Base-by-base conservation (phyloP, 64 coral and sea anemone genomes). In the Cladopsammia gracilis region DNA sequence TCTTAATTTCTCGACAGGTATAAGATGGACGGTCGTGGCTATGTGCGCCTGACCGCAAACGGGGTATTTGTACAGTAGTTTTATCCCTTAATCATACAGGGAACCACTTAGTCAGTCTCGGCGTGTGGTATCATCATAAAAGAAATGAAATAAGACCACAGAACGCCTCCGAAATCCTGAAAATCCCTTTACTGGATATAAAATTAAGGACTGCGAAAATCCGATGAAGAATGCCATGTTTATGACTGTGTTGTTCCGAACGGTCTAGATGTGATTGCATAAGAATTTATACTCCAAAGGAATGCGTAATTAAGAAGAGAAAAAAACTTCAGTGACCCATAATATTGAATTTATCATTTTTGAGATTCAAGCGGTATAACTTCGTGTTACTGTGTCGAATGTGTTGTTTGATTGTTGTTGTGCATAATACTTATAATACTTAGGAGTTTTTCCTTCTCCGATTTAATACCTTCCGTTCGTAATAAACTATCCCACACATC, bases 381-480 rank as follows among this genome's bases (percentile, higher is more conserved):
- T 58, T 56, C 16, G 4, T 3, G 77, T 59, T 7, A 13, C 0
- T 10, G 15, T 23, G 20, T 12, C 24, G 4, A 18, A 19, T 15
- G 11, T 34, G 50, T 59, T 4, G 12, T 82, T 11, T 19, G 43
- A 6, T 62, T 34, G 16, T 56, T 54, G 48, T 54, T 6, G 23
- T 25, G 53, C 52, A 62, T 46, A 47, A 64, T 82, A 10, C 19
- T 24, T 84, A 13, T 65, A 50, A 67, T 48, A 23, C 20, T 66
- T 49, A 43, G 44, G 11, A 49, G 44, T 49, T 75, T 75, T 64
- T 48, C 46, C 80, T 84, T 50, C 62, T 66, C 15, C 7, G 45
- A 58, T 42, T 51, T 84, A 84, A 84, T 67, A 50, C 51, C 62
- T 84, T 84, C 80, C 80, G 80, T 48, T 84, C 47, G 22, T 67